These are phyloP conservation scores for Zhengitettix transpicula DNA, from an alignment of 2,888 invertebrate species.

Conservation along the genomic window DNA sequence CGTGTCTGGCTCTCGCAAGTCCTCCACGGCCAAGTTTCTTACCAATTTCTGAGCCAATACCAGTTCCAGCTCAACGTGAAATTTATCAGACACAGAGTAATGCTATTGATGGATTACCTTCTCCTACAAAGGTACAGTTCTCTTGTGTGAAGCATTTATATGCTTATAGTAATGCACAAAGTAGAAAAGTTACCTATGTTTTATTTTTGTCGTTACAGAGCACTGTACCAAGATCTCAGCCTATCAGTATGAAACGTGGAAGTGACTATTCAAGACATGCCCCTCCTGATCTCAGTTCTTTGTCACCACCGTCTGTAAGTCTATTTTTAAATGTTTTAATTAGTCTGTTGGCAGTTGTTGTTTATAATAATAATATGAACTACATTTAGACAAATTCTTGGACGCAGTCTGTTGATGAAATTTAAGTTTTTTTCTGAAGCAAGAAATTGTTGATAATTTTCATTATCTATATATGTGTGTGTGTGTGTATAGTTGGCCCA, in stretches of 20 bases:
- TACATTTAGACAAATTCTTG: no score
- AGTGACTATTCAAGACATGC: constrained; percentile 38
- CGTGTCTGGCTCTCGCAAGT: constrained; percentile 27
- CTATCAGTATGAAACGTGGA: constrained; percentile 65
- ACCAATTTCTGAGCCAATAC: constrained; percentile 58
- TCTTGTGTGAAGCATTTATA: constrained; percentile 5
- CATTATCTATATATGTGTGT: no score
- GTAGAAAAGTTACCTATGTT: not conserved
- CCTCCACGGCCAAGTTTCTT: constrained; percentile 51
- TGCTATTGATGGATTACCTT: constrained; percentile 25
- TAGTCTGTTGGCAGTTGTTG: no score
- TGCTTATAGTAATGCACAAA: not conserved
- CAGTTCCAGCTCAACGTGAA: constrained; percentile 50
- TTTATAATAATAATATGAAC: no score
- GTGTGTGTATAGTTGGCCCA: no score
- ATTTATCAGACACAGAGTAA: constrained; percentile 29
- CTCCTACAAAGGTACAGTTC: constrained; percentile 16
- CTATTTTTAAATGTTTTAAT: no score
- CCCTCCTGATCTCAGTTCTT: constrained; percentile 71
- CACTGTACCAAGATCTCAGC: constrained; percentile 64
- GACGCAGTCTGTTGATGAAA: no score
- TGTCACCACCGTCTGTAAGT: constrained; percentile 78
- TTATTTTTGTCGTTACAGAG: constrained; percentile 17
- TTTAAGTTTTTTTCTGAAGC: no score
- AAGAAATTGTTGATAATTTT: no score